phyloP scores from a whole-genome alignment of 2,888 invertebrate species.

The Chloroclystis v-ata region DNA sequence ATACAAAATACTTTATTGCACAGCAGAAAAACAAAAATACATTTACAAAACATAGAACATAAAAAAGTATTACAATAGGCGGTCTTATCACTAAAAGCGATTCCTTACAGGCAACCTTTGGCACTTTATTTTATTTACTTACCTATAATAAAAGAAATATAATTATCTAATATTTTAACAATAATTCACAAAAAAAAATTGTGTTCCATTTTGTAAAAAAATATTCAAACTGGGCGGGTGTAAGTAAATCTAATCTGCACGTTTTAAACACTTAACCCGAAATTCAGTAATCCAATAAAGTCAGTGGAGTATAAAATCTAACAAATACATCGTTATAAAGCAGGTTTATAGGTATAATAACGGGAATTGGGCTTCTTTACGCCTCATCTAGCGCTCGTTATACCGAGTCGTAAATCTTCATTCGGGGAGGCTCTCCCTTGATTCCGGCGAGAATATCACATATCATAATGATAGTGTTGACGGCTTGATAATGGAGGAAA shows the following conservation, averaged over 20 bases:
- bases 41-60: too few species aligned
- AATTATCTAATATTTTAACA: too few species aligned
- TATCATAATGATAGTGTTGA: conserved; percentile 52
- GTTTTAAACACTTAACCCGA: conserved; percentile 16
- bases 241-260: neutral
- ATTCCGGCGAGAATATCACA: conserved; percentile 57
- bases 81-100: too few species aligned
- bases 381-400: conserved; percentile 78
- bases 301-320: conserved; percentile 40
- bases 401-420: conserved; percentile 76
- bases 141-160: too few species aligned
- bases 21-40: too few species aligned
- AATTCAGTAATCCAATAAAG: conserved; percentile 31
- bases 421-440: conserved; percentile 51
- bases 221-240: too few species aligned
- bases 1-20: too few species aligned
- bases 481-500: conserved; percentile 36
- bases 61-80: too few species aligned
- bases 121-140: too few species aligned
- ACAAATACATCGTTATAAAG: conserved; percentile 39
- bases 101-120: too few species aligned
- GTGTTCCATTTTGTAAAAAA: too few species aligned
- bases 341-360: conserved; percentile 65
- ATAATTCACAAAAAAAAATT: too few species aligned
- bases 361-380: conserved; percentile 75